These are phyloP conservation scores for Sebastes cheni DNA, from an alignment of 2,797 vertebrate species.

Conservation along the genomic window DNA sequence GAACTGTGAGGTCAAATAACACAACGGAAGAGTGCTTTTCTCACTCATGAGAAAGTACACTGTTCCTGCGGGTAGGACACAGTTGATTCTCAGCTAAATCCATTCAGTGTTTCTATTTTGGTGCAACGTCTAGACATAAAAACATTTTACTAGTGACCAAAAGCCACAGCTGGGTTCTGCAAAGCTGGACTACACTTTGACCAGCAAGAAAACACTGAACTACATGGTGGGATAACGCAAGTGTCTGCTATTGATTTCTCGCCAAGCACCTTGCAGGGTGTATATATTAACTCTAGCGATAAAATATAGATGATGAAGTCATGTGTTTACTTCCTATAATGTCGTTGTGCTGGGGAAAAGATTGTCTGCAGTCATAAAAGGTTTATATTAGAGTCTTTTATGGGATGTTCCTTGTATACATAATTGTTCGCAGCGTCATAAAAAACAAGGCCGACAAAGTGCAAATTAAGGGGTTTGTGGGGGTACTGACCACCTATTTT, in stretches of 20 bases:
- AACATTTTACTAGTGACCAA: slow-evolving; percentile 68
- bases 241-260: slow-evolving; percentile 37
- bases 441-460: slow-evolving; percentile 76
- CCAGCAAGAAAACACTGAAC: slow-evolving; percentile 9
- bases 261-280: slow-evolving; percentile 66
- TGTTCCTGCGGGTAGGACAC: slow-evolving; percentile 43
- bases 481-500: slow-evolving; percentile 75
- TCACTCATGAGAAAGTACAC: slow-evolving; percentile 66
- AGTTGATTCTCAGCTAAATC: slow-evolving; percentile 60
- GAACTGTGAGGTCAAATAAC: slow-evolving; percentile 44
- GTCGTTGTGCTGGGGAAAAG: slow-evolving; percentile 67
- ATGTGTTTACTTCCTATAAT: slow-evolving; percentile 61
- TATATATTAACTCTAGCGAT: slow-evolving; percentile 45
- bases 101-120: slow-evolving; percentile 72
- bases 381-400: slow-evolving; percentile 83
- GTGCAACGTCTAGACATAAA: slow-evolving; percentile 77
- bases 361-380: slow-evolving; percentile 76
- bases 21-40: slow-evolving; percentile 32
- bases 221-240: slow-evolving; percentile 29
- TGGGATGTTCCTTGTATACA: slow-evolving; percentile 75
- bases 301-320: slow-evolving; percentile 68
- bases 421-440: slow-evolving; percentile 79
- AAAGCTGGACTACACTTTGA: slow-evolving; percentile 46
- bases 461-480: slow-evolving; percentile 76
- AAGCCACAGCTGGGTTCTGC: slow-evolving; percentile 61